Base-by-base conservation (phyloP, 2,888 invertebrate genomes). In the Parochlus steinenii region DNA sequence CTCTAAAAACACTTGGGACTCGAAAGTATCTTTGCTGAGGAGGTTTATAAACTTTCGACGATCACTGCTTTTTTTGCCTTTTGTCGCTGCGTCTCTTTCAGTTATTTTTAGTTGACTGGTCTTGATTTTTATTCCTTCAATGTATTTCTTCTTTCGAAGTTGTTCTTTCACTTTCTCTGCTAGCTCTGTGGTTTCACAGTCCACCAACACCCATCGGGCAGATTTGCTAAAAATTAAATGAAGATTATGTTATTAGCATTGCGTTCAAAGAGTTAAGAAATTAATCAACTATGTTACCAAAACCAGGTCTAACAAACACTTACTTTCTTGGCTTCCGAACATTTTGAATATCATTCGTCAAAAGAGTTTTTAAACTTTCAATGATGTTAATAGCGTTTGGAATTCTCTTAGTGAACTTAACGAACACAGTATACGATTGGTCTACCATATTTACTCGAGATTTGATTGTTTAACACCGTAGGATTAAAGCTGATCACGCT, bases 161-260 rank as follows among this genome's bases (percentile, higher is more conserved):
- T 30, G 17, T 18, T 36, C 30, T 23, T 36, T 36, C 6, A 16
- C 29, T 23, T 29, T 30, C 18, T 36, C 36, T 5, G 36, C 36
- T 7, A 18, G 18, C 24, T 36, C 36, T 2, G 10, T 12, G n/a
- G 29, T 30, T 10, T 29, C 30, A 14, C 29, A 36, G 19, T 36
- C 36, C 6, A 30, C 30, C n/a, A 36, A 23, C 2, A 36, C 15
- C 36, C 36, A 36, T 3, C 36, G 22, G 5, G 36, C 28, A 5
- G 23, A 28, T n/a, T 29, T 36, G n/a, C n/a, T n/a, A n/a, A n/a
- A n/a, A n/a, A n/a, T n/a, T n/a, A n/a, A n/a, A n/a, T n/a, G n/a
- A n/a, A n/a, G n/a, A n/a, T n/a, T n/a, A n/a, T n/a, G n/a, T n/a
- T n/a, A n/a, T n/a, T n/a, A n/a, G n/a, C n/a, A n/a, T n/a, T n/a